Percentiles rank a stretch among this genome's conserved stretches.
Evolutionary conservation across 1,140 invertebrate species (phyloP).

Genomic region (Drosophila orena): DNA sequence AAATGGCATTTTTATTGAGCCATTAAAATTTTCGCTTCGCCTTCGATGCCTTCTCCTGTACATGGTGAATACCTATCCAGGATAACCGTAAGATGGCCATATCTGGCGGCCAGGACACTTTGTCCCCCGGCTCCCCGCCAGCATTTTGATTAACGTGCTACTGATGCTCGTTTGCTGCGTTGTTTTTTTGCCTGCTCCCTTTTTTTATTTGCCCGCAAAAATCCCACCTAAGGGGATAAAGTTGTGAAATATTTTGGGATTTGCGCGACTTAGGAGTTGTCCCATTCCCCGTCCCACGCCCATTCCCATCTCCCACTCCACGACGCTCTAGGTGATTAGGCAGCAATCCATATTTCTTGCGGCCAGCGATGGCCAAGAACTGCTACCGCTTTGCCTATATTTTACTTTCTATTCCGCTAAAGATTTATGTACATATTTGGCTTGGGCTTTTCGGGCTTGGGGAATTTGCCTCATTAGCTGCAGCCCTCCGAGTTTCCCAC

Average conservation of each 20-base stretch:
- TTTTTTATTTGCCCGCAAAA: constrained; percentile 56
- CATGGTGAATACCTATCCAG: constrained; percentile 24
- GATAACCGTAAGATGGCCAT: constrained; percentile 47
- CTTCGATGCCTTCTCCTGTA: constrained; percentile 49
- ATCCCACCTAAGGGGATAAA: constrained; percentile 82
- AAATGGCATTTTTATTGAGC: constrained; percentile 84
- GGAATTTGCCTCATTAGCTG: constrained; percentile 70
- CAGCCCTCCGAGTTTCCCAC: constrained; percentile 35
- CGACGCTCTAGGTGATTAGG: constrained; percentile 69
- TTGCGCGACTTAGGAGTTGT: constrained; percentile 72
- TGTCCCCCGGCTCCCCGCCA: constrained; percentile 41
- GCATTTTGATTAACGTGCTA: constrained; percentile 80
- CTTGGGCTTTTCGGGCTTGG: constrained; percentile 9
- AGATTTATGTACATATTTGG: constrained; percentile 79
- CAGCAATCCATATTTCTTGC: constrained; percentile 74
- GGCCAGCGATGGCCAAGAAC: constrained; percentile 57
- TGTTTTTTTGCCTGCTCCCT: constrained; percentile 17
- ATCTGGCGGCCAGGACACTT: constrained; percentile 49
- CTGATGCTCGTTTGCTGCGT: constrained; percentile 47
- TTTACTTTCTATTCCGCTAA: constrained; percentile 43
- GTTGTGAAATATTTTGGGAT: constrained; percentile 82
- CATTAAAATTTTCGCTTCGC: constrained; percentile 75
- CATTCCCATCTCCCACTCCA: not conserved
- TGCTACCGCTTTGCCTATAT: constrained; percentile 45
- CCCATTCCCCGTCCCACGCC: constrained; percentile 10